Base-by-base conservation (phyloP, 2,113 vertebrate genomes). In the Antennarius striatus region DNA sequence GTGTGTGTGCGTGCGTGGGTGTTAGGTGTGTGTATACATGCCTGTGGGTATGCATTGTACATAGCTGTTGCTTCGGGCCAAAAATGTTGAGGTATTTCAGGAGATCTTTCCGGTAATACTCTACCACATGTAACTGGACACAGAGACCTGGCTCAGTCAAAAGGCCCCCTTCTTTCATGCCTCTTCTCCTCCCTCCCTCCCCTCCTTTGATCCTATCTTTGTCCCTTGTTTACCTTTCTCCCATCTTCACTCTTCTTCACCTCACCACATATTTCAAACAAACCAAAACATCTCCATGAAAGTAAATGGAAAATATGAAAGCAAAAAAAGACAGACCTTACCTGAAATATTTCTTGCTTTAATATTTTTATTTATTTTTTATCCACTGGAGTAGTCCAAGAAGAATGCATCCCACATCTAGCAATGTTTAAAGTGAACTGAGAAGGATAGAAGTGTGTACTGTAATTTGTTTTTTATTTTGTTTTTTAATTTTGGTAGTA, bases 31-130 rank as follows among this genome's bases (percentile, higher is more conserved):
- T 70, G 17, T 56, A 46, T 50, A 51, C 73, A 78, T 51, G 68
- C 29, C 52, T 54, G 8, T 0, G 68, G 12, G 9, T 45, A 46
- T 47, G 46, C 5, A 56, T 11, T 43, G 15, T 15, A 50, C 58
- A 68, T 56, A 45, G 63, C 49, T 22, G 53, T 71, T 30, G 61
- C 16, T 14, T 9, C 66, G 52, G 75, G 64, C 77, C 80, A 81
- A 68, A 58, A 73, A 79, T 39, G 4, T 22, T 6, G 4, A 45
- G 40, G 65, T 73, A 82, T 89, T 90, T 59, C 81, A 82, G 77
- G 60, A 70, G 82, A 77, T 88, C 65, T 73, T 88, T 83, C 88
- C 71, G 87, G 82, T 91, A 86, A 71, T 82, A 61, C 60, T 65
- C 63, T 62, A 63, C 63, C 70, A 57, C 53, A 67, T 73, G 79